These are phyloP conservation scores for Fregetta grallaria DNA, from an alignment of 2,113 vertebrate species.

Conservation along the genomic window DNA sequence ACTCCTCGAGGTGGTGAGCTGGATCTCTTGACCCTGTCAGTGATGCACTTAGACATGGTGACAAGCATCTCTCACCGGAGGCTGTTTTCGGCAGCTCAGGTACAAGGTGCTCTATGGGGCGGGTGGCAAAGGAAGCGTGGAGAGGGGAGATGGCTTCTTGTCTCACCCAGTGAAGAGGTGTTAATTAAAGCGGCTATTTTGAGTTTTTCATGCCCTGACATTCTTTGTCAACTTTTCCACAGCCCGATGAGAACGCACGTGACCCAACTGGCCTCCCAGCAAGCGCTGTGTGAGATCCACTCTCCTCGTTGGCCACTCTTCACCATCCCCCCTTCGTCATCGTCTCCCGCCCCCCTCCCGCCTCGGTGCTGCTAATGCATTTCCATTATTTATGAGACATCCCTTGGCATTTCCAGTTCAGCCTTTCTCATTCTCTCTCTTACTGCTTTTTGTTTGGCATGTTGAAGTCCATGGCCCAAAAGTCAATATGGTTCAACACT, in stretches of 20 bases:
- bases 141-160: neutral
- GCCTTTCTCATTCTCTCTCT: neutral
- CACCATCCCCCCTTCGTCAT: neutral
- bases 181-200: neutral
- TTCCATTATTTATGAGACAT: conserved; percentile 51
- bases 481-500: neutral
- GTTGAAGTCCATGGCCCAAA: neutral
- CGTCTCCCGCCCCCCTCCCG: neutral
- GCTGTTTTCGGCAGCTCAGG: neutral
- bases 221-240: neutral
- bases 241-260: neutral
- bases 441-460: neutral
- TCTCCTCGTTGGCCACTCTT: neutral
- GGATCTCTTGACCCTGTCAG: neutral
- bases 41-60: neutral
- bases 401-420: neutral
- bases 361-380: neutral
- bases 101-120: neutral
- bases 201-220: neutral
- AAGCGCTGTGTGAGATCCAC: neutral
- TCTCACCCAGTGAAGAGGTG: neutral
- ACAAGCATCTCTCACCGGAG: neutral
- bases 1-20: neutral
- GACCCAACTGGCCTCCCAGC: neutral
- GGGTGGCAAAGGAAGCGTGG: rapidly evolving